Conservation (phyloP, 2,888 invertebrate species). For the Gasteruption jaculator region DNA sequence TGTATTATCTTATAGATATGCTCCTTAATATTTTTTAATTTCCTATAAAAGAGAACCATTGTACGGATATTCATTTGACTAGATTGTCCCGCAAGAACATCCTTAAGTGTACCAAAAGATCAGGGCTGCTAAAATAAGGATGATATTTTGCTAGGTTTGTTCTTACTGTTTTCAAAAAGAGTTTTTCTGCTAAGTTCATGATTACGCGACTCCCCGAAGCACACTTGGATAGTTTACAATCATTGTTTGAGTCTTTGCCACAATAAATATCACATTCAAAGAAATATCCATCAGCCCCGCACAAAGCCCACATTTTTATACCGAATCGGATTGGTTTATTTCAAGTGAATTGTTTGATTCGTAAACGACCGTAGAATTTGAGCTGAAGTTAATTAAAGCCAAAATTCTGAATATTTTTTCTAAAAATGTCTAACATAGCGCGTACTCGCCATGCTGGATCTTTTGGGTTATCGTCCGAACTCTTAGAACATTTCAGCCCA, state of each 20-base stretch:
- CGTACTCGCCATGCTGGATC: constrained; percentile 8
- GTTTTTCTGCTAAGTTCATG: not conserved
- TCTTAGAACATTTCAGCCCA: not conserved
- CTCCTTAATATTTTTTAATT: no score
- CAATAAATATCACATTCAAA: constrained; percentile 6
- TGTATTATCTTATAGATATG: no score
- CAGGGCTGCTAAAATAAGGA: not conserved
- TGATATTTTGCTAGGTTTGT: not conserved
- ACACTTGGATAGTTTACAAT: constrained; percentile 1
- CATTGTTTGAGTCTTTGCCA: constrained; percentile 1
- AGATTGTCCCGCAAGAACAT: no score
- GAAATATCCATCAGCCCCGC: not conserved
- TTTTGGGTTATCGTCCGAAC: not conserved
- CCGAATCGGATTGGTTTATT: constrained; percentile 1
- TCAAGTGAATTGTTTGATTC: not conserved
- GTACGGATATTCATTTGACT: no score
- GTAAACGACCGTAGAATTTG: not conserved
- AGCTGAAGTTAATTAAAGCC: not conserved
- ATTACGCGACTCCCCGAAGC: constrained; percentile 3
- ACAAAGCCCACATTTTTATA: constrained; percentile 1
- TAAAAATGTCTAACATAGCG: not conserved
- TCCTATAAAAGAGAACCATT: no score
- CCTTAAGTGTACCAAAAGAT: constrained; percentile 4
- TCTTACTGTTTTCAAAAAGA: not conserved
- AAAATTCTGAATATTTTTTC: not conserved